phyloP scores from a whole-genome alignment of 2,888 invertebrate species.

The Campoplex capitator region DNA sequence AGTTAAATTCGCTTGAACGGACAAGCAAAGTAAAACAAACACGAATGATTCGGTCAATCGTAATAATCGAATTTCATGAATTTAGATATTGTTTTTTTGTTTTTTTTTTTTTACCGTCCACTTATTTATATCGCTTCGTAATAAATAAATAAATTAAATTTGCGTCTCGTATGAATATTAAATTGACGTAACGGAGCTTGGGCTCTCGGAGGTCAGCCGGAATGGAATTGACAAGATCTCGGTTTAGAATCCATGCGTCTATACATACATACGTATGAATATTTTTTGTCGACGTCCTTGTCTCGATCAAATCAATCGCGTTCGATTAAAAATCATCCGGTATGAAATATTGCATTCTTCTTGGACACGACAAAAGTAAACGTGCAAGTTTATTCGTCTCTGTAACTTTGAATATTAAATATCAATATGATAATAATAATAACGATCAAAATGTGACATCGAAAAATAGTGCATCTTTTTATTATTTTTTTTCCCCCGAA shows the following conservation, averaged over 20 bases:
- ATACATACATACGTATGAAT: conserved; percentile 7
- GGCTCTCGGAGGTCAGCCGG: conserved; percentile 56
- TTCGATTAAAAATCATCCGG: conserved; percentile 4
- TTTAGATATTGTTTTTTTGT: background rate
- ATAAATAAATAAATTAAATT: conserved; percentile 9
- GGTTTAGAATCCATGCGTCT: conserved; percentile 8
- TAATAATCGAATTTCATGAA: background rate
- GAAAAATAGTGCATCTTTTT: conserved; percentile 32
- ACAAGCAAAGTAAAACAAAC: background rate
- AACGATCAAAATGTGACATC: background rate
- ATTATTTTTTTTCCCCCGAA: background rate
- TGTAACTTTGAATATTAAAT: background rate
- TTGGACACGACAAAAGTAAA: background rate
- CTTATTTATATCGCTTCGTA: background rate
- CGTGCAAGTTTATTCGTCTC: conserved; percentile 2
- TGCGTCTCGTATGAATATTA: background rate
- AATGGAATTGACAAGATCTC: conserved; percentile 62
- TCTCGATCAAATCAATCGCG: conserved; percentile 27
- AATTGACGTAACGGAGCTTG: conserved; percentile 40
- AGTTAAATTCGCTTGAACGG: background rate
- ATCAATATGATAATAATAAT: background rate
- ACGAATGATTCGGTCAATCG: background rate
- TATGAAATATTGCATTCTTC: conserved; percentile 1
- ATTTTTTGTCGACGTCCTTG: conserved; percentile 54
- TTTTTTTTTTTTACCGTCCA: background rate